Evolutionary conservation across 2,888 invertebrate genomes (phyloP).

Genomic region (Charanyca ferruginea): DNA sequence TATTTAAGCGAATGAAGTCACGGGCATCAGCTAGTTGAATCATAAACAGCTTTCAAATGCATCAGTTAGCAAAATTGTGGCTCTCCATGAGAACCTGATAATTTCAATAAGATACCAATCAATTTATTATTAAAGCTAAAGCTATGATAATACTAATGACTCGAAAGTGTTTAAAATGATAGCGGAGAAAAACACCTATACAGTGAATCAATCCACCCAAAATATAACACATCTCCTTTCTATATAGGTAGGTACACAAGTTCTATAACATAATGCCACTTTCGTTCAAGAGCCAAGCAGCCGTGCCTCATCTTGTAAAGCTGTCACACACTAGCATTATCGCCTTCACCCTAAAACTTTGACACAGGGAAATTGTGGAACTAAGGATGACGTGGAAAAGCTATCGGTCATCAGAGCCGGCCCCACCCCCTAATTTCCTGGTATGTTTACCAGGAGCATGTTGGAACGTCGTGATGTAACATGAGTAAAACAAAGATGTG

Average conservation of each 20-base stretch:
- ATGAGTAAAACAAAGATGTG: not conserved
- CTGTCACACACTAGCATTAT: conserved; percentile 29
- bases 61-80: too few species aligned
- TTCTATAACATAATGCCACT: conserved; percentile 5
- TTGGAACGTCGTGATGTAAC: not conserved
- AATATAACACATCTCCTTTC: not conserved
- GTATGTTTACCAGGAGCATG: conserved; percentile 42
- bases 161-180: too few species aligned
- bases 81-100: too few species aligned
- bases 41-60: too few species aligned
- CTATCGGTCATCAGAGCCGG: conserved; percentile 52
- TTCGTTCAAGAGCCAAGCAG: conserved; percentile 3
- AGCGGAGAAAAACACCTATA: too few species aligned
- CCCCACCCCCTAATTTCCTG: conserved; percentile 36
- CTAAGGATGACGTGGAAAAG: conserved; percentile 44
- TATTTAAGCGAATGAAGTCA: too few species aligned
- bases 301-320: conserved; percentile 22
- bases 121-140: too few species aligned
- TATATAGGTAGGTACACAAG: not conserved
- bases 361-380: conserved; percentile 60
- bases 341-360: conserved; percentile 47
- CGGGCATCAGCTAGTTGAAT: too few species aligned
- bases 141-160: too few species aligned
- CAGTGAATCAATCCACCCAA: not conserved
- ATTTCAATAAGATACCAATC: too few species aligned